Evolutionary conservation across 2,888 invertebrate species (phyloP).

Genomic region (Entomobrya multifasciata): DNA sequence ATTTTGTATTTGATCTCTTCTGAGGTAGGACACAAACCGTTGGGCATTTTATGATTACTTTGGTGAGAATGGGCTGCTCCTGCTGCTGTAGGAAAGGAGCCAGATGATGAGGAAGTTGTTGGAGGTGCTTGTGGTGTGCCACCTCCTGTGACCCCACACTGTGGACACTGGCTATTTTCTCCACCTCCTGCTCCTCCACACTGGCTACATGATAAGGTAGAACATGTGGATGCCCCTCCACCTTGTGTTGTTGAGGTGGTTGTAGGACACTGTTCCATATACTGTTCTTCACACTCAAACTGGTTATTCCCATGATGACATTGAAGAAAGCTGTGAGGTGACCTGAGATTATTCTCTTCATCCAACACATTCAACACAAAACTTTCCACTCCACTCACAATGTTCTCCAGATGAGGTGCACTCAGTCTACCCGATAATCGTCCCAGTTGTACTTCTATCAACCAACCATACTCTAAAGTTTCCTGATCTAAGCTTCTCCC

Average conservation of each 20-base stretch:
- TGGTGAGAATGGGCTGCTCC: not conserved
- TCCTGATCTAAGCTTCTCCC: slow-evolving; percentile 95
- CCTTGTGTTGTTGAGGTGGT: not conserved
- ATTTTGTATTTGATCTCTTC: slow-evolving; percentile 96
- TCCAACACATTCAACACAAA: slow-evolving; percentile 92
- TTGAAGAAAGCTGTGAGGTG: slow-evolving; percentile 89
- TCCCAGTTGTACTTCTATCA: slow-evolving; percentile 96
- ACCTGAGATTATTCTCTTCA: slow-evolving; percentile 93
- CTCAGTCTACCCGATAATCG: slow-evolving; percentile 95
- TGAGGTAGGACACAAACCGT: slow-evolving; percentile 86
- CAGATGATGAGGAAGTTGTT: slow-evolving; percentile 41
- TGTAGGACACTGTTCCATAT: slow-evolving; percentile 21
- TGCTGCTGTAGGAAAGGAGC: slow-evolving; percentile 37
- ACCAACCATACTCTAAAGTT: slow-evolving; percentile 98
- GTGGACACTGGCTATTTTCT: not conserved
- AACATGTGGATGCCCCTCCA: slow-evolving; percentile 5
- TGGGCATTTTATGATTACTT: not conserved
- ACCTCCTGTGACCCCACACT: slow-evolving; percentile 30
- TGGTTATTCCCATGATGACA: slow-evolving; percentile 91
- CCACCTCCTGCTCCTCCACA: slow-evolving; percentile 31
- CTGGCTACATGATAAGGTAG: slow-evolving; percentile 42
- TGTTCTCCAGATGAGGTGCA: slow-evolving; percentile 92
- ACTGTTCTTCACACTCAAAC: slow-evolving; percentile 84
- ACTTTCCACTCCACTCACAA: slow-evolving; percentile 93
- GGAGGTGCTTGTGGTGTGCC: slow-evolving; percentile 51